Evolutionary conservation across 2,888 invertebrate species (phyloP), one percentile per base, ranked within the genome.

Genomic region (Lasioglossum lativentre): DNA sequence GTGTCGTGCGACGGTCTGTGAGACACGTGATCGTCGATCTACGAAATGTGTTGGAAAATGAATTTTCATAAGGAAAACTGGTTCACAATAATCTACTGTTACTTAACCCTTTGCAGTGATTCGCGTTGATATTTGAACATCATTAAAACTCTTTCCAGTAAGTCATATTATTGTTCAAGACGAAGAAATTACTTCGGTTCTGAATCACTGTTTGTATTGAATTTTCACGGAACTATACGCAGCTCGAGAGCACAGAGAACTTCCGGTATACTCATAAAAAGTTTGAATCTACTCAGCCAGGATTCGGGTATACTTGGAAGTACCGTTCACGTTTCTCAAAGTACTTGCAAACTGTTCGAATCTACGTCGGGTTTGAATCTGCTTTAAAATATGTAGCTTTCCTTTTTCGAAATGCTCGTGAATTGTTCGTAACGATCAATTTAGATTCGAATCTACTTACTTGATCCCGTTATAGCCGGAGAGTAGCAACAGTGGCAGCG

Each of bases 371-470:
- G 0, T 59, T 59, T 14, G 59, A 52, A 2, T 52, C 23, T 12
- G n/a, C 10, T 56, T 56, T 4, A n/a, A n/a, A 56, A n/a, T 56
- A n/a, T 34, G 34, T 56, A n/a, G n/a, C 12, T n/a, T n/a, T n/a
- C 1, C 4, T 56, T n/a, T 56, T n/a, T 56, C n/a, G n/a, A 56
- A n/a, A n/a, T 56, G 12, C n/a, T 56, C 56, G 27, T n/a, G n/a
- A 30, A 63, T 6, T 16, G 30, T 30, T 30, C 30, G 56, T 6
- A n/a, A 12, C n/a, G 12, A n/a, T n/a, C 56, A 56, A 12, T 56
- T 56, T n/a, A n/a, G 56, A 56, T 56, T n/a, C 56, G 56, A n/a
- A 56, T 56, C 12, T 56, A n/a, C n/a, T 56, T 56, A 56, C n/a
- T 56, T 12, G 56, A 56, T n/a, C 12, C 56, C n/a, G 56, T 56